Conservation (phyloP, 2,888 invertebrate genomes). For the Ormyrus nitidulus region DNA sequence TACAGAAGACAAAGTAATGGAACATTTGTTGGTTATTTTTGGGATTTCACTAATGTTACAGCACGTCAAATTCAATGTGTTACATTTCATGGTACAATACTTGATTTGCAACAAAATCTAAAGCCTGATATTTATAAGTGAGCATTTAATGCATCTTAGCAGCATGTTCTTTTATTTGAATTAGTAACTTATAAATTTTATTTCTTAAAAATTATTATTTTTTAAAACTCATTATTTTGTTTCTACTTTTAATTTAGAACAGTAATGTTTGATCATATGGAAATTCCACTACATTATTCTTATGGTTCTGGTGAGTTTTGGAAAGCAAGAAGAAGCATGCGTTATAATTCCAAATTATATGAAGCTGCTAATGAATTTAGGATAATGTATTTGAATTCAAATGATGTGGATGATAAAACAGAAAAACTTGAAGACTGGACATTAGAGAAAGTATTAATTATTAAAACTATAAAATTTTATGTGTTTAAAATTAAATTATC, state of each 20-base stretch:
- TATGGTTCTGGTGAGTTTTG: conserved; percentile 91
- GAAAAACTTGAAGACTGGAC: conserved; percentile 80
- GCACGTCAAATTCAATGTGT: conserved; percentile 84
- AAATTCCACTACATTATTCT: conserved; percentile 90
- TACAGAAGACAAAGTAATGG: conserved; percentile 72
- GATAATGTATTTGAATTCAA: conserved; percentile 79
- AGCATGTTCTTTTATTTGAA: neutral
- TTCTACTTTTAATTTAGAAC: conserved; percentile 24
- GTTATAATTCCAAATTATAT: conserved; percentile 85
- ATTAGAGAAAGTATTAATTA: conserved; percentile 76
- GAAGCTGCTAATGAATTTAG: conserved; percentile 84
- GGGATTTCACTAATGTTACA: conserved; percentile 84
- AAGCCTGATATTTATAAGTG: conserved; percentile 76
- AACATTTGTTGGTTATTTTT: conserved; percentile 79
- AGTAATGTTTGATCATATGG: conserved; percentile 82
- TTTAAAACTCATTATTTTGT: neutral
- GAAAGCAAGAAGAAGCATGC: conserved; percentile 93
- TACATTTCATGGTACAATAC: conserved; percentile 88
- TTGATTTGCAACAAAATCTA: conserved; percentile 81
- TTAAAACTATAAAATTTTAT: conserved; percentile 14
- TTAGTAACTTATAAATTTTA: neutral
- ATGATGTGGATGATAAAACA: conserved; percentile 79
- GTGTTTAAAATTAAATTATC: neutral
- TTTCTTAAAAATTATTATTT: neutral
- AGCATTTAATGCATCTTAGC: neutral